These are phyloP conservation scores for Agriopis marginaria DNA, from an alignment of 2,888 invertebrate genomes.

Conservation along the genomic window DNA sequence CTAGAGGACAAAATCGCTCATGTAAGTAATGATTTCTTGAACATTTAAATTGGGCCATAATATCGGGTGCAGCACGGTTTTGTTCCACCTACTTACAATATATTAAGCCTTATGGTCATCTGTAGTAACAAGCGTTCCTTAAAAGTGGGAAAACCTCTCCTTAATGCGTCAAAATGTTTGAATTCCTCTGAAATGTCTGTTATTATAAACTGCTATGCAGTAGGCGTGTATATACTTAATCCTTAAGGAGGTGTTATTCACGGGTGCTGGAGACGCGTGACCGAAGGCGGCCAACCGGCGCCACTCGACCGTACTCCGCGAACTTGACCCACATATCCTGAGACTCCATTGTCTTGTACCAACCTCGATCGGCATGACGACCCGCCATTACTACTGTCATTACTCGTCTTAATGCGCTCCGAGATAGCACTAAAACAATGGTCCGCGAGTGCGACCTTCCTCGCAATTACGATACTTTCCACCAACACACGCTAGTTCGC, in stretches of 20 bases:
- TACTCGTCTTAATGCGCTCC: slow-evolving; percentile 56
- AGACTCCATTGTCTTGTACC: slow-evolving; percentile 75
- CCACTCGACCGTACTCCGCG: slow-evolving; percentile 61
- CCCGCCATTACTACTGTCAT: slow-evolving; percentile 60
- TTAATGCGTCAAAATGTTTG: no score
- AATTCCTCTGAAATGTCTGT: background rate
- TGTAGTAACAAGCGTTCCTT: no score
- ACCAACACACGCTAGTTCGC: slow-evolving; percentile 34
- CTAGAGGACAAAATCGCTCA: slow-evolving; percentile 30
- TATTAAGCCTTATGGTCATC: no score
- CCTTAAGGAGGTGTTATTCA: slow-evolving; percentile 18
- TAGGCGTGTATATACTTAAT: background rate
- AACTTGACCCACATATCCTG: slow-evolving; percentile 81
- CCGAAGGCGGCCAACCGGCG: slow-evolving; percentile 48
- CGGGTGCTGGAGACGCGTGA: slow-evolving; percentile 59
- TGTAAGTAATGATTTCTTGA: slow-evolving; percentile 39
- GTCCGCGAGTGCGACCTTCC: slow-evolving; percentile 48
- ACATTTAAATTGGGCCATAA: no score
- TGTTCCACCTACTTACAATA: no score
- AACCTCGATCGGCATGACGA: slow-evolving; percentile 70
- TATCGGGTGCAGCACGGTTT: no score
- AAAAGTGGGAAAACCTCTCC: no score
- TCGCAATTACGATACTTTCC: slow-evolving; percentile 39
- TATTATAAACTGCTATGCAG: background rate
- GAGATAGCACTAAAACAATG: slow-evolving; percentile 52